Conservation (phyloP, 2,797 vertebrate species). For the Sciurus vulgaris region DNA sequence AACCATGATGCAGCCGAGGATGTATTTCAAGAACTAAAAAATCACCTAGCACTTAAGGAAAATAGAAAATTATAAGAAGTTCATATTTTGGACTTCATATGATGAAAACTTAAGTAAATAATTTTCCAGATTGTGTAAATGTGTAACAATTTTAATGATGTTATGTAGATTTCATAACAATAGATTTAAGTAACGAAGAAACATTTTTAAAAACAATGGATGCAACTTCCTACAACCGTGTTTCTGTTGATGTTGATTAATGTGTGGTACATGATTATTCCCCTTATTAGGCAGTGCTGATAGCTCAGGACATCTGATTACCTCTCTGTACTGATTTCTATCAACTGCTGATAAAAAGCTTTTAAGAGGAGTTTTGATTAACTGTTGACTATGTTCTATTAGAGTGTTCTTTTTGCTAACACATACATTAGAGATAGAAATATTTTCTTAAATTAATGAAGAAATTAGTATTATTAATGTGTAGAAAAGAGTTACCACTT, state of each 20-base stretch:
- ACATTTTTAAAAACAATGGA: neutral
- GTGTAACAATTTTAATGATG: neutral
- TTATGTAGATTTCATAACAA: neutral
- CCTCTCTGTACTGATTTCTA: neutral
- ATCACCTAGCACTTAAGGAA: neutral
- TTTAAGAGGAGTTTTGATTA: slow-evolving; percentile 31
- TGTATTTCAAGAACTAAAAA: slow-evolving; percentile 28
- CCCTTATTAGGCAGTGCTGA: neutral
- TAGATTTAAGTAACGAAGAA: neutral
- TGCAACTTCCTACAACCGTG: accelerated
- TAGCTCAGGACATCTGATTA: neutral
- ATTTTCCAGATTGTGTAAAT: slow-evolving; percentile 20
- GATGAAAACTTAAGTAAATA: neutral
- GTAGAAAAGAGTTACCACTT: neutral
- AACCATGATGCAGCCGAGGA: neutral
- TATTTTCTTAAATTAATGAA: slow-evolving; percentile 13
- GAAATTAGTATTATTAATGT: neutral
- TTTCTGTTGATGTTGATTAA: neutral
- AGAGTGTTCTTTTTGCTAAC: slow-evolving; percentile 26
- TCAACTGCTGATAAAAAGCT: neutral
- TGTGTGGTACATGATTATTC: neutral
- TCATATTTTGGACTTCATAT: neutral
- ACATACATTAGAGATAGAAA: neutral
- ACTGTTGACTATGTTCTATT: neutral
- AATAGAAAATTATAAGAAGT: neutral